Conservation (phyloP, 2,888 invertebrate species). For the Caenorhabditis sp. region DNA sequence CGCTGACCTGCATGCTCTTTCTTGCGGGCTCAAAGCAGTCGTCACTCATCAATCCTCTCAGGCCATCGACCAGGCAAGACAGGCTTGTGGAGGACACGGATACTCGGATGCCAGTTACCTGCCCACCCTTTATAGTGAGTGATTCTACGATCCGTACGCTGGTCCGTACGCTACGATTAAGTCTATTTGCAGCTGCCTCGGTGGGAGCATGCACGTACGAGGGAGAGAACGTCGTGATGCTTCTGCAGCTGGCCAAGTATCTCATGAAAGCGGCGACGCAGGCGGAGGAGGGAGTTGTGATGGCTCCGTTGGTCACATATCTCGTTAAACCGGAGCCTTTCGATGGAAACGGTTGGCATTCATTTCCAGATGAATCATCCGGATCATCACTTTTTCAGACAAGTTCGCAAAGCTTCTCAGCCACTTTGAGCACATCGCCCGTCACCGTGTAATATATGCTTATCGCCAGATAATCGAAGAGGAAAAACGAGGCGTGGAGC, state of each 20-base stretch:
- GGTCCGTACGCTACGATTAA: no score
- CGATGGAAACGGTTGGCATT: neutral
- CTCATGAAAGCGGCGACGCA: slow-evolving; percentile 82
- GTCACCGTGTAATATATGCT: slow-evolving; percentile 44
- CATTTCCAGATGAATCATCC: no score
- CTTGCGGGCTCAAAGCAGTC: slow-evolving; percentile 93
- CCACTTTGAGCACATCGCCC: slow-evolving; percentile 61
- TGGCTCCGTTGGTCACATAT: slow-evolving; percentile 44
- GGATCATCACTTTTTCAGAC: no score
- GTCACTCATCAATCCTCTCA: slow-evolving; percentile 67
- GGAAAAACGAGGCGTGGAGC: slow-evolving; percentile 48
- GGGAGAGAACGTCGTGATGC: slow-evolving; percentile 94
- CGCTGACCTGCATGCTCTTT: slow-evolving; percentile 89
- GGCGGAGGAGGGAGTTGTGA: slow-evolving; percentile 22
- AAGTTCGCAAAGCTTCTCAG: slow-evolving; percentile 43
- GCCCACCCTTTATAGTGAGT: slow-evolving; percentile 58
- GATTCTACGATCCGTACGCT: neutral
- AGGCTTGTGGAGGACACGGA: slow-evolving; percentile 95
- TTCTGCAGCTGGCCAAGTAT: slow-evolving; percentile 87
- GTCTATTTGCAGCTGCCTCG: slow-evolving; percentile 54
- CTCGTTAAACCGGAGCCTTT: slow-evolving; percentile 21
- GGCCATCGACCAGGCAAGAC: slow-evolving; percentile 85
- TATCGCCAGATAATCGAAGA: slow-evolving; percentile 54
- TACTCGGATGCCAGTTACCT: slow-evolving; percentile 83
- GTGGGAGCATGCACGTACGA: slow-evolving; percentile 92